Base-by-base conservation (phyloP, 2,888 invertebrate genomes). In the Leptopilina myrica region DNA sequence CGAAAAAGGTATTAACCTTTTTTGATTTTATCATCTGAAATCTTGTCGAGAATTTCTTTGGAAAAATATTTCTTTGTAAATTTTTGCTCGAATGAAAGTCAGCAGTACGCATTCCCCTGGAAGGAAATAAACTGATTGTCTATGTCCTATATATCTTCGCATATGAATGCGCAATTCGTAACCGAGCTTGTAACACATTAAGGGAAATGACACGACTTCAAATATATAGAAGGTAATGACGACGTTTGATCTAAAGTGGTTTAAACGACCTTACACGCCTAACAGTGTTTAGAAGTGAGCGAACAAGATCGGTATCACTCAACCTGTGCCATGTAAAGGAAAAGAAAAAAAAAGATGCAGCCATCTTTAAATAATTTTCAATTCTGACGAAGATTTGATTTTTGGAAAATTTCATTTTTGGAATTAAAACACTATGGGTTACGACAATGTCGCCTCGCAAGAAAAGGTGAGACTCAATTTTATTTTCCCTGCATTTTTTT, bases 181-280 rank as follows among this genome's bases (percentile, higher is more conserved):
- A 81, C 64, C 64, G 77, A 59, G 78, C 49, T 78, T 49, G 64
- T 75, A 26, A 64, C 64, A 40, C 33, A 33, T 73, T 73, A 81
- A 78, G 79, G 81, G 64, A 77, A 77, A 73, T 76, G 79, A 64
- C 77, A 77, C 80, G 79, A 83, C 81, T 80, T 78, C 77, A 75
- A 43, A 79, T 79, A 75, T 76, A 79, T 49, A 43, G 62, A 67
- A 77, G 66, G 64, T 79, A 83, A 84, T 84, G 82, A 83, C 78
- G 66, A 59, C 78, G 77, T 53, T 49, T 40, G 64, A 78, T 76
- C 79, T 84, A 79, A 84, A 86, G 83, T 83, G 81, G 82, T 79
- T 83, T 75, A 83, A 84, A 82, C 81, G 80, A 85, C 79, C 80
- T 67, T 76, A 78, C 79, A 65, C 49, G 49, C 67, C 69, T 64